A percentile compares a stretch with the other conserved stretches of the same genome.
Evolutionary conservation across 2,113 vertebrate genomes (phyloP).

Genomic region (Trogon melanurus): DNA sequence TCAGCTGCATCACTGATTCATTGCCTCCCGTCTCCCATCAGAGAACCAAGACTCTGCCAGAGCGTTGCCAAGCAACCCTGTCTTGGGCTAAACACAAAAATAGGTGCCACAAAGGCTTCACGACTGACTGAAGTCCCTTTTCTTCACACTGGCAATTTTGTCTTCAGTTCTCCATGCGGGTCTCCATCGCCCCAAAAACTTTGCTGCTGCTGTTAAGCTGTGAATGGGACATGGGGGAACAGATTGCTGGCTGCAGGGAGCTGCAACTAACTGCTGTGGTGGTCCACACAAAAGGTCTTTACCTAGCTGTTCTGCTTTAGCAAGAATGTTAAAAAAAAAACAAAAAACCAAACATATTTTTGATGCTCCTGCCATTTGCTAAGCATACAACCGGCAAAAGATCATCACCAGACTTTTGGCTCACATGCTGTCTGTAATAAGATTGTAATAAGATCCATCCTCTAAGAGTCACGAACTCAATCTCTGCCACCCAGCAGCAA

Average conservation of each 20-base stretch:
- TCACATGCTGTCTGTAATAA: neutral
- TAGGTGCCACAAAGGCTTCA: neutral
- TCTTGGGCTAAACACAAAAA: neutral
- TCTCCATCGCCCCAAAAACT: neutral
- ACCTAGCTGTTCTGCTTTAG: neutral
- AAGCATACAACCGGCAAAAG: neutral
- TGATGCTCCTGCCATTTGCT: neutral
- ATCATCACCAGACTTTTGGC: neutral
- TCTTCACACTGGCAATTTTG: neutral
- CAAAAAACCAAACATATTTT: neutral
- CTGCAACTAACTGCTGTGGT: neutral
- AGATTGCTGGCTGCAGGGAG: neutral
- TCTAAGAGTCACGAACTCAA: neutral
- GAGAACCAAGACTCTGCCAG: constrained; percentile 24
- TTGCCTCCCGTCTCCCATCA: neutral
- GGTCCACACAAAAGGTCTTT: neutral
- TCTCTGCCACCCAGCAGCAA: neutral
- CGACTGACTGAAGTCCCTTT: neutral
- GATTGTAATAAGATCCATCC: neutral
- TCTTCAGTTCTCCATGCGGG: neutral
- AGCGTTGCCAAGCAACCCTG: constrained; percentile 47
- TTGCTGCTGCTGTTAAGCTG: neutral
- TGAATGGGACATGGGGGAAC: neutral
- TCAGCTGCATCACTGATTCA: constrained; percentile 3
- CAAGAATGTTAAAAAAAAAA: neutral